A percentile compares a stretch with the other conserved stretches of the same genome.
These are phyloP conservation scores for Conopomorpha cramerella DNA, from an alignment of 1,140 invertebrate genomes.

Conservation along the genomic window DNA sequence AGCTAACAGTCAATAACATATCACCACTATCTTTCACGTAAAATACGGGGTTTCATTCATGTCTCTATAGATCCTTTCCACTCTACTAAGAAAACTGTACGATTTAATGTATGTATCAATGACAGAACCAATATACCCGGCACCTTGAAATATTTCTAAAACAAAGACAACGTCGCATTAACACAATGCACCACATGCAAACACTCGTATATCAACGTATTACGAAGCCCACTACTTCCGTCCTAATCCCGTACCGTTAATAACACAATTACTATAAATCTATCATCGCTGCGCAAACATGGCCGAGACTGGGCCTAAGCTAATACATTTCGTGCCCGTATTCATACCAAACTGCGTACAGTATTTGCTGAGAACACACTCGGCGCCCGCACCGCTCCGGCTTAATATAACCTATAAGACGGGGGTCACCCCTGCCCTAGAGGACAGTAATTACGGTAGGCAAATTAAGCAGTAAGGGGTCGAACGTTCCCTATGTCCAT, in stretches of 20 bases:
- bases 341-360: conserved; percentile 56
- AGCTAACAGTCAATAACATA: no score
- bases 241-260: conserved; percentile 60
- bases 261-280: conserved; percentile 62
- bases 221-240: conserved; percentile 56
- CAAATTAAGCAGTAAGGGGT: conserved; percentile 61
- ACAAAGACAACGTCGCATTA: no score
- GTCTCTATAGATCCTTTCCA: no score
- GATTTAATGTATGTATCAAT: no score
- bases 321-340: conserved; percentile 60
- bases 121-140: no score
- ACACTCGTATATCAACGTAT: conserved; percentile 47
- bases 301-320: conserved; percentile 58
- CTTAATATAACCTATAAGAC: conserved; percentile 55
- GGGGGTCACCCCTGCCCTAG: conserved; percentile 47
- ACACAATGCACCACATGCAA: conserved; percentile 27
- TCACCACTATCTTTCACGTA: no score
- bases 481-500: conserved; percentile 44
- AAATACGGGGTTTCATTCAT: no score
- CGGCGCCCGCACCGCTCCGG: conserved; percentile 45
- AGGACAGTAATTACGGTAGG: conserved; percentile 63
- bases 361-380: conserved; percentile 55
- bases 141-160: no score
- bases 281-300: conserved; percentile 56
- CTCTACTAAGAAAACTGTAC: no score